Conservation (phyloP, 53 echinoderm and acorn worm species). For the Zoroaster sp. region DNA sequence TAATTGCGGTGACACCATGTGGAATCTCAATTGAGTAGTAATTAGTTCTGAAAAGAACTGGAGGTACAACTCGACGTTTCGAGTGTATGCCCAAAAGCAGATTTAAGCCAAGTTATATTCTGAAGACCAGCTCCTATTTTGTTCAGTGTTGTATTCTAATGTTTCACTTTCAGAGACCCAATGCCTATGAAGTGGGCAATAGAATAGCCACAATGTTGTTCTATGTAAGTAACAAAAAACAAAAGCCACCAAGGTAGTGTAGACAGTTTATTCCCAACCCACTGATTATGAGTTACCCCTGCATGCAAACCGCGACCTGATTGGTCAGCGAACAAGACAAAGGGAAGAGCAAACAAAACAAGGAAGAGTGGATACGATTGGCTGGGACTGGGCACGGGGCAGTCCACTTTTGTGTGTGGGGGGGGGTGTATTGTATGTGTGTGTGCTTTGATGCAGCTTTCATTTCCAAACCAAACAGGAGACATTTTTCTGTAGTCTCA, state of each 20-base stretch:
- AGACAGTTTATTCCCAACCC: background rate
- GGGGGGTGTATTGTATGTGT: constrained; percentile 30
- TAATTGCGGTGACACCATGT: too few species aligned
- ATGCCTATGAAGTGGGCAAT: constrained; percentile 79
- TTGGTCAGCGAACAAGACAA: constrained; percentile 22
- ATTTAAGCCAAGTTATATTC: too few species aligned
- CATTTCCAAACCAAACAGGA: too few species aligned
- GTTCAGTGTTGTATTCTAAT: constrained; percentile 33
- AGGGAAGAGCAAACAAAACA: constrained; percentile 50
- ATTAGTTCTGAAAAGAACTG: too few species aligned
- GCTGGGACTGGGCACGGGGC: constrained; percentile 6
- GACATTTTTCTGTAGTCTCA: too few species aligned
- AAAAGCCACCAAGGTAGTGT: background rate
- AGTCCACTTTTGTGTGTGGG: background rate
- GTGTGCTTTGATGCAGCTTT: too few species aligned
- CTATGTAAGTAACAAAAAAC: constrained; percentile 89
- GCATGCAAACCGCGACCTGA: constrained; percentile 30
- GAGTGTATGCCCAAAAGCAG: too few species aligned
- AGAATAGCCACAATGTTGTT: constrained; percentile 98
- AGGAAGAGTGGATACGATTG: constrained; percentile 21
- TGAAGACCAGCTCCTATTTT: background rate
- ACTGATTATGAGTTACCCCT: background rate
- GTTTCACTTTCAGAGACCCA: constrained; percentile 71
- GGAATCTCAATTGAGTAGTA: too few species aligned
- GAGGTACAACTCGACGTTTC: too few species aligned